Evolutionary conservation across 2,113 vertebrate genomes (phyloP), one percentile per base, ranked within the genome.

Genomic region (Toxotes jaculatrix): DNA sequence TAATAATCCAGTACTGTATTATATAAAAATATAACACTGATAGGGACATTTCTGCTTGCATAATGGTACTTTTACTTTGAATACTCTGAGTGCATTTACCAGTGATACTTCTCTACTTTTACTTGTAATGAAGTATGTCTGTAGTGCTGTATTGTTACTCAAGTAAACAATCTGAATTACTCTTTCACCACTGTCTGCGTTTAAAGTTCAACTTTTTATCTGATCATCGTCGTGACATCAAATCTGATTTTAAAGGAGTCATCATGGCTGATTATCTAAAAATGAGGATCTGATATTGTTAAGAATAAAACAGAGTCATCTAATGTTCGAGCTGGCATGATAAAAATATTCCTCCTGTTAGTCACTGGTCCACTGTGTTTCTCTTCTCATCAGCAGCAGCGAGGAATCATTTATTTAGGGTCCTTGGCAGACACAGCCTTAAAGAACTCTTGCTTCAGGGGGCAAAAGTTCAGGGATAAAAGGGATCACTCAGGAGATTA

Each of bases 391-490:
- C 34, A 49, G 60, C 7, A 4, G 16, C 32, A 42, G 78, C 3
- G 1, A 57, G 56, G 61, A 68, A 78, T 79, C 11, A 32, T 80
- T 80, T 84, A 87, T 86, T 73, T 75, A 43, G 53, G 83, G 79
- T 56, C 42, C 73, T 76, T 87, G 87, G 79, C 77, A 85, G 81
- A 80, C 78, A 51, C 38, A 62, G 68, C 34, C 17, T 42, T 82
- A 70, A 69, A 83, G 80, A 78, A 77, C 74, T 78, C 49, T 60
- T 87, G 74, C 74, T 83, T 78, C 55, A 69, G 62, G 45, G 83
- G 66, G 57, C 78, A 93, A 91, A 89, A 93, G 90, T 91, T 91
- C 92, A 94, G 77, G 86, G 84, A 86, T 93, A 85, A 92, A 89
- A 77, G 65, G 88, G 84, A 92, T 91, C 88, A 87, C 77, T 82